Evolutionary conservation across 2,888 invertebrate species (phyloP), one percentile per base, ranked within the genome.

Genomic region (Gibbula magus): DNA sequence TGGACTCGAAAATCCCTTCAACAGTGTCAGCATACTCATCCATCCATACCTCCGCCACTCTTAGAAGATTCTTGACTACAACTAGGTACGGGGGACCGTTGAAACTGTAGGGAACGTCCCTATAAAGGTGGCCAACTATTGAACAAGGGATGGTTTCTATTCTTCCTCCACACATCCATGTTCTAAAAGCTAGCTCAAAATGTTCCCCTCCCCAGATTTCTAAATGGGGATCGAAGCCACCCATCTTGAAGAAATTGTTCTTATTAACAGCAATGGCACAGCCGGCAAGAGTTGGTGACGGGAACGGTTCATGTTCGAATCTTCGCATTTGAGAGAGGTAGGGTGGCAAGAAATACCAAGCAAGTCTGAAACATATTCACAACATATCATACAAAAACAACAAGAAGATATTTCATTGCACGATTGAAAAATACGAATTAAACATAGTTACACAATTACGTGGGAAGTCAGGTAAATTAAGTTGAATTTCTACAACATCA

Each of bases 151-250:
- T 25, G 16, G 29, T 29, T 29, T n/a, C 10, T 29, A 61, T 2
- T 29, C 4, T 4, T 25, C 61, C 61, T 8, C 61, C 61, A 29
- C 61, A 61, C 61, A 61, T 61, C 61, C 61, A 61, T 2, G 61
- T 29, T 10, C 61, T 61, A 25, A 61, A 61, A 16, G 61, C 61
- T 18, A 61, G 61, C 10, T 61, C 61, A 61, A 61, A 61, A 10
- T 61, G 61, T 61, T 61, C 61, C n/a, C 61, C 61, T 61, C 61
- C 61, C 99, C 99, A 99, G 90, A 99, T 99, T 93, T 99, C 99
- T 92, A 99, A 99, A 20, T 98, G 99, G 76, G 97, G 96, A 93
- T 99, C 99, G 93, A 99, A 99, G 53, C 97, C 97, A 78, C 99
- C 99, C 56, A 99, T 94, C 85, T 95, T 95, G 93, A 98, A 97